Evolutionary conservation across 2,888 invertebrate species (phyloP), one percentile per base, ranked within the genome.

Genomic region (Rhopalosiphum nymphaeae): DNA sequence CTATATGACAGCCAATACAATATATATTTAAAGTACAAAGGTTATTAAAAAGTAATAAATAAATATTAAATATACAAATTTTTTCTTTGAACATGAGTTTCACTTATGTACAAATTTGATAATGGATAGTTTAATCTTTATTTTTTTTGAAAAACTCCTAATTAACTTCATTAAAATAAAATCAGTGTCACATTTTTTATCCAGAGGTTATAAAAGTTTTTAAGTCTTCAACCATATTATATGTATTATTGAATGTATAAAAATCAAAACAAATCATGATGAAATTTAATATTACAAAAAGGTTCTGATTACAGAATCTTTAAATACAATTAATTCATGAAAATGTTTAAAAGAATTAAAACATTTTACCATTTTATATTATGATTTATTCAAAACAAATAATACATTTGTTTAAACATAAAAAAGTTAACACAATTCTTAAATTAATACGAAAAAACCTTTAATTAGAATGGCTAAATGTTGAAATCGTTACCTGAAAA

Each of bases 371-470:
- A 92, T 92, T 89, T 92, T 53, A 89, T n/a, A 89, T 89, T 44
- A 78, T 67, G 13, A 78, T 92, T 88, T 92, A 92, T 92, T 92
- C n/a, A 92, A 92, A 92, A 92, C 92, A 92, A 92, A 92, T 92
- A 78, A 92, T 44, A 49, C 13, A 92, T 89, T 92, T 89, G 92
- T 89, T 92, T 67, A 78, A 89, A 89, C 88, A 92, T 92, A 92
- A 92, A 91, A 92, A 92, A 88, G 42, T 89, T 89, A 92, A 89
- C 78, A 89, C 53, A 89, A 78, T 92, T 92, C 87, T 92, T 92
- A 92, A 92, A 91, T 78, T 53, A 84, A 92, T 89, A 92, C 25
- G 67, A 87, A 89, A 78, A 92, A 92, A 56, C 53, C 53, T 89
- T 78, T 53, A 89, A 46, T 46, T 46, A 46, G 44, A 56, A n/a